Base-by-base conservation (phyloP, 1,140 invertebrate genomes). In the Lucilia cuprina region DNA sequence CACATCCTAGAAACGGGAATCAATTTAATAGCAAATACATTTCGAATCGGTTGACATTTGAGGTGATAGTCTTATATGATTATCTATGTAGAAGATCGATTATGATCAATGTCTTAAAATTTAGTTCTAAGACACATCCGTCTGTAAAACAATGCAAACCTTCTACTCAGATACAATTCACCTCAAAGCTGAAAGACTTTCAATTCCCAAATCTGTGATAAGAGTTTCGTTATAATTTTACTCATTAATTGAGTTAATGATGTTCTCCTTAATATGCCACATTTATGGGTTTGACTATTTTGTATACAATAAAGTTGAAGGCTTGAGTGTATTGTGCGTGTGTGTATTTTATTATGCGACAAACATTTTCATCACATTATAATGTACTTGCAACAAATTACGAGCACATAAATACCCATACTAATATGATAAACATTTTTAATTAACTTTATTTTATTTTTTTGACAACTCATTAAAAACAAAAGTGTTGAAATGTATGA, bases 391-490 rank as follows among this genome's bases (percentile, higher is more conserved):
- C 55, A 60, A 60, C 55, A 60, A 17, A 60, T 60, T 60, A 60
- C 55, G n/a, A n/a, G n/a, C 55, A 60, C n/a, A 60, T 17, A 60
- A n/a, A 60, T n/a, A 17, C 55, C n/a, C 55, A 41, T 41, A 41
- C 77, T 80, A 80, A 80, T 80, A 80, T 80, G 77, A 80, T 80
- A 80, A 80, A 80, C 77, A 80, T 80, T 80, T 80, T 80, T 80
- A 80, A 80, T 80, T 80, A 80, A 80, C 77, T 49, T 19, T 19
- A 30, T 34, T 75, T 35, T 47, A 3, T 17, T 17, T n/a, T 47
- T 47, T 47, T 47, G 3, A 25, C 77, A 80, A 80, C 77, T 80
- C 77, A 80, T 80, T 80, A 80, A 47, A 80, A 80, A 41, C 34
- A 13, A 25, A 41, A 5, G 41, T 80, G 77, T 50, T 80, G 41